Percentiles rank a stretch among this genome's conserved stretches.
Conservation (phyloP, 2,113 vertebrate species). For the Pogonocichla stellata region DNA sequence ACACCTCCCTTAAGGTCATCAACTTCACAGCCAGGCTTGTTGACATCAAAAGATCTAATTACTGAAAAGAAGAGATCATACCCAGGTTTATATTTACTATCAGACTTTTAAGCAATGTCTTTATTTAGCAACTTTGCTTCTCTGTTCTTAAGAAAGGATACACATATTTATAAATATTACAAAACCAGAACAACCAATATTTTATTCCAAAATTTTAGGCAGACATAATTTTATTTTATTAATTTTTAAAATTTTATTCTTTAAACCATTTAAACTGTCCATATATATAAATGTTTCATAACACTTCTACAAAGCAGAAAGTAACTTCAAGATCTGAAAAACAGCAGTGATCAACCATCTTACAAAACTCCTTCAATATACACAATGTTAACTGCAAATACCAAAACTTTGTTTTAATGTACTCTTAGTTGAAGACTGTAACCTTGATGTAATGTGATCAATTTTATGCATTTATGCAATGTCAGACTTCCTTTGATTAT, state of each 20-base stretch:
- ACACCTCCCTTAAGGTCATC: constrained; percentile 98
- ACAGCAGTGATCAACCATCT: background rate
- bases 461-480: background rate
- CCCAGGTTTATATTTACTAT: background rate
- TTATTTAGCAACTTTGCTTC: background rate
- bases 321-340: background rate
- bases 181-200: background rate
- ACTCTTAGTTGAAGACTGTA: background rate
- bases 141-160: background rate
- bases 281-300: background rate
- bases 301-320: background rate
- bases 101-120: background rate
- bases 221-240: too few relatives aligned
- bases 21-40: constrained; percentile 98
- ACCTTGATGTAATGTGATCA: background rate
- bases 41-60: constrained; percentile 97
- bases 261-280: background rate
- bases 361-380: background rate
- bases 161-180: background rate
- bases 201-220: background rate
- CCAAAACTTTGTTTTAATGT: background rate
- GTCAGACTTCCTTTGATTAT: background rate
- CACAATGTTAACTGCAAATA: background rate
- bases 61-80: constrained; percentile 75
- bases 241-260: background rate